Conservation (phyloP, 2,797 vertebrate genomes). For the Dermochelys coriacea region DNA sequence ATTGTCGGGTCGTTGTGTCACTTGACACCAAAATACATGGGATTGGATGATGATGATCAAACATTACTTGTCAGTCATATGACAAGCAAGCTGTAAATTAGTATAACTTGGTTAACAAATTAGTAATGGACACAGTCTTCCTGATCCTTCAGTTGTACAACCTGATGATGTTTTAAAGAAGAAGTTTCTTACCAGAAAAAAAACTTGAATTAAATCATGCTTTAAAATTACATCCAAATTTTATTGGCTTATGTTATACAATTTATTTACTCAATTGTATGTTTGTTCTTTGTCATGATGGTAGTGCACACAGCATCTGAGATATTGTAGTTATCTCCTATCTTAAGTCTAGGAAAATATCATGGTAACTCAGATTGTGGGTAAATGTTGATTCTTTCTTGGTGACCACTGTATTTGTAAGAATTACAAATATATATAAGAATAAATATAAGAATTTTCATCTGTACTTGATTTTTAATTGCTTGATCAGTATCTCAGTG, state of each 20-base stretch:
- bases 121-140: neutral
- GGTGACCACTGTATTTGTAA: neutral
- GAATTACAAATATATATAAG: too few relatives aligned
- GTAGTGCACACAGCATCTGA: neutral
- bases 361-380: neutral
- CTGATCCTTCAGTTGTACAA: constrained; percentile 25
- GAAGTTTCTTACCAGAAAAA: neutral
- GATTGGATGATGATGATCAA: neutral
- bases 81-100: constrained; percentile 32
- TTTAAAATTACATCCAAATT: neutral
- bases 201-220: constrained; percentile 1
- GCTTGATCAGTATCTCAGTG: neutral
- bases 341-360: neutral
- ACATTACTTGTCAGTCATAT: neutral
- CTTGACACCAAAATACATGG: neutral
- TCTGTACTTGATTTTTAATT: neutral
- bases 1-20: neutral
- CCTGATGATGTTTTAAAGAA: neutral
- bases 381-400: neutral
- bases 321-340: neutral
- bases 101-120: neutral
- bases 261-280: neutral
- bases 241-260: neutral
- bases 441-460: neutral
- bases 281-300: neutral